Base-by-base conservation (phyloP, 1,140 invertebrate genomes). In the Zaprionus ghesquierei region DNA sequence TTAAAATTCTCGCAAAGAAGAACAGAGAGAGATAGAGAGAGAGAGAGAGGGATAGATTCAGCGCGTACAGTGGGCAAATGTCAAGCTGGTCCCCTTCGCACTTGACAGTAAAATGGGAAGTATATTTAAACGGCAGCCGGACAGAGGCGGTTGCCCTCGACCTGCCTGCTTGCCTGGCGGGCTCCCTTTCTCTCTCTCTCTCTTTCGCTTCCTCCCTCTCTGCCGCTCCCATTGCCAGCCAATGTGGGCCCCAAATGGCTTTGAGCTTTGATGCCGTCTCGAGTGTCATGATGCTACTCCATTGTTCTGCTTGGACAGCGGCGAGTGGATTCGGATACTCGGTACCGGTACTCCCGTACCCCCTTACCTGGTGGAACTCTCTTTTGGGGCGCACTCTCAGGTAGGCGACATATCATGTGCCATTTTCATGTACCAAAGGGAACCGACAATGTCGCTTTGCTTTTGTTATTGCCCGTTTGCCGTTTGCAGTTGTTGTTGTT, bases 361-460 rank as follows among this genome's bases (percentile, higher is more conserved):
- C 49, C 25, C 15, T 51, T n/a, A n/a, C n/a, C n/a, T n/a, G 33
- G 20, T 23, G 8, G 31, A 20, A 38, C 54, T 38, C 53, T 64
- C 31, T 50, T 29, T 33, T 41, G 33, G 44, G 27, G 58, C 51
- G 50, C 38, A 55, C 81, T 44, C 63, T 62, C 82, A 89, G 84
- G 84, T 87, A 89, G 76, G 79, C 84, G 84, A 86, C 82, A 86
- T 86, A 86, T 86, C 84, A 86, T 86, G 81, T 86, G 81, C 75
- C 71, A 75, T 87, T 87, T 72, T 69, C 41, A 50, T 63, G 50
- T 75, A 69, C 71, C 81, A 79, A 84, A 84, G 70, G 79, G 75
- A 71, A 81, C 64, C 79, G 79, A n/a, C n/a, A n/a, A 82, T 68
- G 61, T 71, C 76, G 53, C 27, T 5, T 46, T 46, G 41, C 13